phyloP scores from a whole-genome alignment of 2,113 vertebrate genomes.

The Spea bombifrons region DNA sequence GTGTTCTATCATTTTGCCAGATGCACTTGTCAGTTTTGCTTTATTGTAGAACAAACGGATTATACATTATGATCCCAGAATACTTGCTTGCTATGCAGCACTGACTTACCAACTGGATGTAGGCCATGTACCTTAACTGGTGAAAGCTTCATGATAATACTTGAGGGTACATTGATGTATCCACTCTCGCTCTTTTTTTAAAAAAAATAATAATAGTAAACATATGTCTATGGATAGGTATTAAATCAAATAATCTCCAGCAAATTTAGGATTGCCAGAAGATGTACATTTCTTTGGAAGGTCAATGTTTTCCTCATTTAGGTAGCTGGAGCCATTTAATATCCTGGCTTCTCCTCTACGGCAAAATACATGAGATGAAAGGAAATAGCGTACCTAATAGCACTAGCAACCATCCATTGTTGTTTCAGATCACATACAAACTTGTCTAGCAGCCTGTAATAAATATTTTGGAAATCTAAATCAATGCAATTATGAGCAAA shows the following conservation, averaged over 20 bases:
- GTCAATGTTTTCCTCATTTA: slow-evolving; percentile 41
- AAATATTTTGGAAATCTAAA: slow-evolving; percentile 21
- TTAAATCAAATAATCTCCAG: slow-evolving; percentile 33
- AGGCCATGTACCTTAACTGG: slow-evolving; percentile 37
- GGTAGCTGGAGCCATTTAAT: slow-evolving; percentile 26
- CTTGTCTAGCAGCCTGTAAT: slow-evolving; percentile 16
- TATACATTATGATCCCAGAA: slow-evolving; percentile 20
- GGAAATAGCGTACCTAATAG: slow-evolving; percentile 31
- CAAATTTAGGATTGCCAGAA: slow-evolving; percentile 39
- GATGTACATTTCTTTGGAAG: slow-evolving; percentile 40
- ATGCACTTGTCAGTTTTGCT: slow-evolving; percentile 26
- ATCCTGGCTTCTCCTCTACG: slow-evolving; percentile 29
- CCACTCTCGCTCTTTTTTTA: neutral
- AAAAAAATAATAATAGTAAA: slow-evolving; percentile 43
- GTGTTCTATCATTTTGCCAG: slow-evolving; percentile 38
- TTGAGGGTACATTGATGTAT: slow-evolving; percentile 33
- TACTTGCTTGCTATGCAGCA: slow-evolving; percentile 19
- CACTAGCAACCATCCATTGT: slow-evolving; percentile 29
- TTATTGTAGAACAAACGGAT: slow-evolving; percentile 31
- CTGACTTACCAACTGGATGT: slow-evolving; percentile 22
- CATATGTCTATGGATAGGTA: slow-evolving; percentile 34
- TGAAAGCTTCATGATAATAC: slow-evolving; percentile 35
- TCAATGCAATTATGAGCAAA: slow-evolving; percentile 33
- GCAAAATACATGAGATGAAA: slow-evolving; percentile 19
- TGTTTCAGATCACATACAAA: slow-evolving; percentile 40